Conservation (phyloP, 2,113 vertebrate species). For the Cinclus cinclus region DNA sequence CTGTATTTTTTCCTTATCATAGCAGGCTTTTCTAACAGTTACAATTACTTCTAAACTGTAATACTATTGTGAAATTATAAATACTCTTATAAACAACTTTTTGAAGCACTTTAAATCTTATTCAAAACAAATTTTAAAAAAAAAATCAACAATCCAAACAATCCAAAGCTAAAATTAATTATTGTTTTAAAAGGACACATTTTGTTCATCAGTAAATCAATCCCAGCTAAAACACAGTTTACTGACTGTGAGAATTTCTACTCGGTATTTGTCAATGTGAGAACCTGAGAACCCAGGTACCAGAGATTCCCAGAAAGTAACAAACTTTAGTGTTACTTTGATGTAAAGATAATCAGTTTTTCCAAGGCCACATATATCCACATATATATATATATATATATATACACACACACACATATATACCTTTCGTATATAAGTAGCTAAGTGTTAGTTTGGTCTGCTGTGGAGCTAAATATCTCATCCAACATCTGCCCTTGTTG, state of each 20-base stretch:
- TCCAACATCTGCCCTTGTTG: neutral
- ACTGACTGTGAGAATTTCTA: neutral
- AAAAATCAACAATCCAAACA: neutral
- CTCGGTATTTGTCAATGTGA: rapidly evolving
- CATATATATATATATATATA: no score
- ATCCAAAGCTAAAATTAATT: neutral
- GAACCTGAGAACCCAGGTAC: neutral
- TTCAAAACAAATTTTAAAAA: neutral
- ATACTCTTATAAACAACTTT: neutral
- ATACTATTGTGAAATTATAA: neutral
- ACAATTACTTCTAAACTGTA: neutral
- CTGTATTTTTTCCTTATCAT: neutral
- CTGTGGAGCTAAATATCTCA: neutral
- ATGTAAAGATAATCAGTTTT: neutral
- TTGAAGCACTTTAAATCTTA: neutral
- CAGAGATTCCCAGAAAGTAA: neutral
- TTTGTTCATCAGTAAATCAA: neutral
- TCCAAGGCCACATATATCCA: neutral
- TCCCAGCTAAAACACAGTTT: neutral
- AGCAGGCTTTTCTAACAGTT: neutral
- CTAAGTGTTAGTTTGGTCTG: neutral
- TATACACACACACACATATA: no score
- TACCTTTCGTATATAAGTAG: neutral
- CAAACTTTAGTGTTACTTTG: neutral
- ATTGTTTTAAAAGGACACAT: neutral